phyloP scores from a whole-genome alignment of 2,113 vertebrate genomes.

The Strigops habroptila region DNA sequence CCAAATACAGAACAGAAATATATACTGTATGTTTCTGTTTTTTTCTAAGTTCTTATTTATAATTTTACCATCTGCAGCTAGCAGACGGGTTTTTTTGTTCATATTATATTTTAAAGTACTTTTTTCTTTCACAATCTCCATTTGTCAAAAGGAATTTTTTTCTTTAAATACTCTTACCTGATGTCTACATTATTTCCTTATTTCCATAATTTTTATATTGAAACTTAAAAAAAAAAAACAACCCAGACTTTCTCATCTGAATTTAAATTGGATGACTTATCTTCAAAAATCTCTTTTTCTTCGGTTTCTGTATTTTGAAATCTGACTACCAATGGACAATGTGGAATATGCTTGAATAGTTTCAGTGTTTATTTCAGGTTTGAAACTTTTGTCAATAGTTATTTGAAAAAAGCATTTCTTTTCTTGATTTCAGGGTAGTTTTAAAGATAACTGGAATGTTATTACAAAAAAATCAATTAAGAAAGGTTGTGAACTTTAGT shows the following conservation, averaged over 20 bases:
- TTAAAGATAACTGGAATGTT: not conserved
- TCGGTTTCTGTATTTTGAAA: not conserved
- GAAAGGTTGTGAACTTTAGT: not conserved
- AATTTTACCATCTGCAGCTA: conserved; percentile 18
- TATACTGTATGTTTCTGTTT: not conserved
- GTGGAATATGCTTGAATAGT: not conserved
- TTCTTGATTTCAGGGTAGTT: not conserved
- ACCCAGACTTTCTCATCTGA: not conserved
- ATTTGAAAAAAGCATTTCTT: fast-evolving
- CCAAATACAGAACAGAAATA: conserved; percentile 17
- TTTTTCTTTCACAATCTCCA: not conserved
- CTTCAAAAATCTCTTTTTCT: not conserved
- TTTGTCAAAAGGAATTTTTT: not conserved
- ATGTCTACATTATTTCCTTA: not conserved
- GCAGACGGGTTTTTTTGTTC: not conserved
- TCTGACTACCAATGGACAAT: fast-evolving
- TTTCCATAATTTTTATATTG: not conserved
- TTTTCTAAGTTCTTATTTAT: not conserved
- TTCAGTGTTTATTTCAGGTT: not conserved
- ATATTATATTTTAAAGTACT: not conserved
- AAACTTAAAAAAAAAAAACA: not conserved
- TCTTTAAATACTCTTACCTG: not conserved
- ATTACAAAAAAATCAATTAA: not conserved
- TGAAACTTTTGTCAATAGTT: not conserved
- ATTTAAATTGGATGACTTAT: not conserved